Percentiles rank a stretch among this genome's conserved stretches.
These are phyloP conservation scores for Propithecus perrieri DNA, from an alignment of 2,797 vertebrate genomes.

Conservation along the genomic window DNA sequence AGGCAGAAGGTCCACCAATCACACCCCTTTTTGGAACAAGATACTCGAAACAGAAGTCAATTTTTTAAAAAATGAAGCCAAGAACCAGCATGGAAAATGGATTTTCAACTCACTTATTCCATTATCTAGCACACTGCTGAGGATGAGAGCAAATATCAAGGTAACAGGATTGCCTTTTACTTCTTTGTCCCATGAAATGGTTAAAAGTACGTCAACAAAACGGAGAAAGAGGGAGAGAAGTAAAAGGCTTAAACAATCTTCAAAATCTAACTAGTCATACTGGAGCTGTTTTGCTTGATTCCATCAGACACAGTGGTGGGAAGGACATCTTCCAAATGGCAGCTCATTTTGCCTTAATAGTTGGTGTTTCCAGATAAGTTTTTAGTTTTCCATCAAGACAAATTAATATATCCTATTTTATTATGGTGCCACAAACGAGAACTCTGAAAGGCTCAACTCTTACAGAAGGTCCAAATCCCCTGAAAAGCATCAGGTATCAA, in stretches of 20 bases:
- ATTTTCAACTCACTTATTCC: not conserved
- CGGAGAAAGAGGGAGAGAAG: not conserved
- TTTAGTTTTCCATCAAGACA: slow-evolving; percentile 55
- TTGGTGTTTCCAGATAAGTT: slow-evolving; percentile 65
- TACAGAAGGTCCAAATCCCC: slow-evolving; percentile 50
- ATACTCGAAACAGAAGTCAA: not conserved
- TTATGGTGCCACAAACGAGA: slow-evolving; percentile 67
- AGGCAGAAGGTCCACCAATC: not conserved
- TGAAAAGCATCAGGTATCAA: slow-evolving; percentile 76
- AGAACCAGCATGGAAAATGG: not conserved
- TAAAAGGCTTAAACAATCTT: not conserved
- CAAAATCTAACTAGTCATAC: not conserved
- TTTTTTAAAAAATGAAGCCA: not conserved
- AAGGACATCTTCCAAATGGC: slow-evolving; percentile 70
- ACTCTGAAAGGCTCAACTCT: slow-evolving; percentile 61
- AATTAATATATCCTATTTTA: slow-evolving; percentile 72
- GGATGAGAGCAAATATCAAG: not conserved
- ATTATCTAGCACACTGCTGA: not conserved
- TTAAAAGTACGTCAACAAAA: not conserved
- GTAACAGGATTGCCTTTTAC: not conserved
- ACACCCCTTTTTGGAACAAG: not conserved
- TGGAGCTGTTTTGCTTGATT: not conserved
- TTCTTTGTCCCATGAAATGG: not conserved
- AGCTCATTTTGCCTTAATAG: slow-evolving; percentile 57
- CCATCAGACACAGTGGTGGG: not conserved